phyloP scores from a whole-genome alignment of 2,113 vertebrate genomes.

The Megaceryle maxima region DNA sequence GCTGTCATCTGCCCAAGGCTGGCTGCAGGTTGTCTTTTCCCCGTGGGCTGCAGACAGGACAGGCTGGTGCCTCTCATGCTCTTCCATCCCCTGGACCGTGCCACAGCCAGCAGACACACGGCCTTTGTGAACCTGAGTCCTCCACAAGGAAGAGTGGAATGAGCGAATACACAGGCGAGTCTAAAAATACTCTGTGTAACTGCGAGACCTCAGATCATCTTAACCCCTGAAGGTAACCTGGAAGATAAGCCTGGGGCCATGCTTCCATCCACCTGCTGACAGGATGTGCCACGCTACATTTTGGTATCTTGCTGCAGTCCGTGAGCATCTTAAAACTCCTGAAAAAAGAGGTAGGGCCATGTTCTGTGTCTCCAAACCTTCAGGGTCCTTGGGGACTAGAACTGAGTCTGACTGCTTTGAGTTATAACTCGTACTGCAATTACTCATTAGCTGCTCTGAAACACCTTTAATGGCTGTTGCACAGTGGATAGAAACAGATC shows the following conservation, averaged over 20 bases:
- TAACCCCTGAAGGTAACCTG: background rate
- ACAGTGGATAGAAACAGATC: background rate
- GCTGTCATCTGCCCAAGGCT: background rate
- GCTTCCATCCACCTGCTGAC: background rate
- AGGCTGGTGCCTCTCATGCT: background rate
- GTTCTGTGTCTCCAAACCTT: background rate
- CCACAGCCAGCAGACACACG: background rate
- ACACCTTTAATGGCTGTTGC: background rate
- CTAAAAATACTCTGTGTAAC: background rate
- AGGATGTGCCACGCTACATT: background rate
- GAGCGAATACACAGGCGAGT: background rate
- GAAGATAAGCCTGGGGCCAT: background rate
- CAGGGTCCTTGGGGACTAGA: background rate
- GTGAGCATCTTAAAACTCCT: background rate
- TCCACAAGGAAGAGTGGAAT: background rate
- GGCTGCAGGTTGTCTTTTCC: background rate
- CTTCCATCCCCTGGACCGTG: background rate
- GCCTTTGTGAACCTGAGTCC: background rate
- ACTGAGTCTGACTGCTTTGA: background rate
- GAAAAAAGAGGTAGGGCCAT: background rate
- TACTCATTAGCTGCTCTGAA: background rate
- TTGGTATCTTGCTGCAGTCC: background rate
- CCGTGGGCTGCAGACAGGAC: rapidly evolving
- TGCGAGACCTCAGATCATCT: background rate
- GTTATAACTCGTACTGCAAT: background rate